A percentile compares a stretch with the other conserved stretches of the same genome.
These are phyloP conservation scores for Anodontia alba DNA, from an alignment of 2,888 invertebrate genomes.

Conservation along the genomic window DNA sequence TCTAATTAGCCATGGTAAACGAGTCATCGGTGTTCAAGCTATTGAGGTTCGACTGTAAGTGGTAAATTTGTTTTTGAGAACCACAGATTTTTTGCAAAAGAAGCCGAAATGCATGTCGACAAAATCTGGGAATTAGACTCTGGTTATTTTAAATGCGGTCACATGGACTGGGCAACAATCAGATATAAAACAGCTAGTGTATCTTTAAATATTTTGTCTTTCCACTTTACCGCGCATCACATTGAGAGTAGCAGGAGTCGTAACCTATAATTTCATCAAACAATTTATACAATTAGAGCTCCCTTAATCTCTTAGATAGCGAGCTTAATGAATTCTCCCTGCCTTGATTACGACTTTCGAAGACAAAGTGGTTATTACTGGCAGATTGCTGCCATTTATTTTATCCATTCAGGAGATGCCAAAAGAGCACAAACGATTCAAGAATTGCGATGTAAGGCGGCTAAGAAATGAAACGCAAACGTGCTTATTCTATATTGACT, in stretches of 20 bases:
- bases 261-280: constrained; percentile 45
- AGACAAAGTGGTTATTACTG: constrained; percentile 53
- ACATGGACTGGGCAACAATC: no score
- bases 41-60: no score
- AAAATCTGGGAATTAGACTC: no score
- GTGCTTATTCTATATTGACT: no score
- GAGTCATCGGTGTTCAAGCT: no score
- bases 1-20: no score
- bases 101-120: no score
- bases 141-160: no score
- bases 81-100: no score
- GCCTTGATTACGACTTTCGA: constrained; percentile 47
- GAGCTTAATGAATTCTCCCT: constrained; percentile 58
- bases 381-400: constrained; percentile 12
- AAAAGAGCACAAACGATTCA: neutral
- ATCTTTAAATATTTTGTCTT: neutral
- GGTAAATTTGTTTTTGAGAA: no score
- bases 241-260: constrained; percentile 22
- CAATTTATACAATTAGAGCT: constrained; percentile 56
- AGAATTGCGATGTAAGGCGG: neutral
- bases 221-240: neutral
- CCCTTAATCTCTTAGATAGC: constrained; percentile 54
- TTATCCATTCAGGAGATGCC: neutral
- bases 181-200: neutral
- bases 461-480: neutral